Evolutionary conservation across 2,888 invertebrate species (phyloP).

Genomic region (Ophraella communa): DNA sequence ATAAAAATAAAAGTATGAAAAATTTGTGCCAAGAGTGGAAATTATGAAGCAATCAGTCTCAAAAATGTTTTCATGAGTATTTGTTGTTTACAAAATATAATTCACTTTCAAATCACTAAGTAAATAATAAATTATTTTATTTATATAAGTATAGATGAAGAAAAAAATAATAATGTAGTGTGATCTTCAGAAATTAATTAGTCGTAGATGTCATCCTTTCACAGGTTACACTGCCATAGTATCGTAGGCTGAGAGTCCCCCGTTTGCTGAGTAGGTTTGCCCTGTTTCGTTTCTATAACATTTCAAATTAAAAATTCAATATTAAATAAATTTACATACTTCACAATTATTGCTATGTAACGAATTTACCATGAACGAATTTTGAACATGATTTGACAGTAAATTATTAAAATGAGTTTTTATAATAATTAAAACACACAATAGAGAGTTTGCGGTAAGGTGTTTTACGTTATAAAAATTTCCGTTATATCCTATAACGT

Average conservation of each 20-base stretch:
- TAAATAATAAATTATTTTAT: conserved; percentile 18
- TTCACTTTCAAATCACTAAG: background rate
- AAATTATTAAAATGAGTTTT: no score
- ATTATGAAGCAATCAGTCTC: conserved; percentile 43
- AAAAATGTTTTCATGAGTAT: conserved; percentile 45
- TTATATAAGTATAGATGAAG: conserved; percentile 33
- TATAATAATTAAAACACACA: no score
- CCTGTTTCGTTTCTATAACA: conserved; percentile 88
- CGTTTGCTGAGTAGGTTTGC: conserved; percentile 79
- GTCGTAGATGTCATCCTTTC: conserved; percentile 55
- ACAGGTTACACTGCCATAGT: conserved; percentile 98
- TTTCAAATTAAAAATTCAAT: background rate
- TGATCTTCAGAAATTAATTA: conserved; percentile 13
- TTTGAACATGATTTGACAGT: no score
- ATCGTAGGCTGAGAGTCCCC: conserved; percentile 97
- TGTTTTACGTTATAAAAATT: no score
- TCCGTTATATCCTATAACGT: no score
- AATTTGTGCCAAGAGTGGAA: conserved; percentile 35
- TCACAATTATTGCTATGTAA: no score
- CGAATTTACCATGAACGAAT: no score
- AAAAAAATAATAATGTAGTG: conserved; percentile 22
- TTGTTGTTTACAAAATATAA: conserved; percentile 41
- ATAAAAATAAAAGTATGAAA: conserved; percentile 18
- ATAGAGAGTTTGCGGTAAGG: no score
- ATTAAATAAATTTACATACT: no score